Base-by-base conservation (phyloP, 2,113 vertebrate genomes). In the Sander vitreus region DNA sequence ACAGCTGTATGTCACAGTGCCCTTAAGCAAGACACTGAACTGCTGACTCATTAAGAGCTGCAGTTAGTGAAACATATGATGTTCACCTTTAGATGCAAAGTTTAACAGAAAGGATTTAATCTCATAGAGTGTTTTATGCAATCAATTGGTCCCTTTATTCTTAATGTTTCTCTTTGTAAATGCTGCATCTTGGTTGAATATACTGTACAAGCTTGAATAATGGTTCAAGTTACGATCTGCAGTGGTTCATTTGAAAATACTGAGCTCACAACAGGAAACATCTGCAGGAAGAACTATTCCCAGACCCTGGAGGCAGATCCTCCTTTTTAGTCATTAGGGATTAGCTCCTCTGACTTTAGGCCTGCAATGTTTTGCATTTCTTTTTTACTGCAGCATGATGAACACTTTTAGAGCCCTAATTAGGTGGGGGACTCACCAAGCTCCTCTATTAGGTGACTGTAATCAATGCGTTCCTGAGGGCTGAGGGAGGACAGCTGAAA, bases 401-500 rank as follows among this genome's bases (percentile, higher is more conserved):
- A 82, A 83, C 23, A 0, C 19, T 1, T 15, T 73, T 23, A 9
- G 23, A 80, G 57, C 9, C 6, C 33, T 54, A 80, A 88, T 81
- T 79, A 86, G 65, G 5, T 1, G 69, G 11, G 45, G 63, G 47
- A 76, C 81, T 89, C 94, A 99, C 98, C 98, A 70, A 99, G 94
- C 94, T 99, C 93, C 92, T 99, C 97, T 89, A 99, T 99, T 78
- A 99, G 95, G 85, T 97, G 96, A 90, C 96, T 97, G 94, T 99
- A 99, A 93, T 99, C 96, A 62, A 99, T 96, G 91, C 97, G 96
- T 82, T 99, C 98, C 91, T 99, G 97, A 84, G 98, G 97, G 93
- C 96, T 98, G 90, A 99, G 96, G 39, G 97, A 99, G 73, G 98
- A 99, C 74, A 99, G 90, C 93, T 99, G 97, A 89, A 99, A 99